These are phyloP conservation scores for Galeopsomyia nigrocyanea DNA, from an alignment of 2,888 invertebrate species.

Conservation along the genomic window DNA sequence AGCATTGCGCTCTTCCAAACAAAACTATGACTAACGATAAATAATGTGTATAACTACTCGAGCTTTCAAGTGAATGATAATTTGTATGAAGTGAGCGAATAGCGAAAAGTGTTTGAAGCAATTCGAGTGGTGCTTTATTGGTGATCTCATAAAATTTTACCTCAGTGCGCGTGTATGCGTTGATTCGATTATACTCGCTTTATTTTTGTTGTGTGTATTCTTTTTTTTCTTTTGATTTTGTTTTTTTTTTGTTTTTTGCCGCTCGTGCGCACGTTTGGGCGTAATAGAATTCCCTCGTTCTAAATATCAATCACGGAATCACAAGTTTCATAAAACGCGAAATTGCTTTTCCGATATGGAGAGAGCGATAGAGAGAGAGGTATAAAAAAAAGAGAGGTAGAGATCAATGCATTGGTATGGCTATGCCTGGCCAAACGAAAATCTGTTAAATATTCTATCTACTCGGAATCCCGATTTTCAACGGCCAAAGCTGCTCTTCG, in stretches of 20 bases:
- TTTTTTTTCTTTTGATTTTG: not conserved
- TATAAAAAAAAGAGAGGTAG: conserved; percentile 14
- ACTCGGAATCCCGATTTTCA: not conserved
- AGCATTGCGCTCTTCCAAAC: not conserved
- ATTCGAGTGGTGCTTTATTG: conserved; percentile 14
- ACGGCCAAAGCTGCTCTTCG: not conserved
- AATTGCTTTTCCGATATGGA: conserved; percentile 34
- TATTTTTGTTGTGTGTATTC: not conserved
- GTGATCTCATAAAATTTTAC: conserved; percentile 11
- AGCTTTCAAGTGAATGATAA: no score
- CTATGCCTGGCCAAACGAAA: conserved; percentile 10
- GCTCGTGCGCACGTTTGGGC: conserved; percentile 15
- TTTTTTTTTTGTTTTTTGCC: not conserved
- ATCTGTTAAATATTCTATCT: conserved; percentile 31
- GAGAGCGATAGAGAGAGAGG: no score
- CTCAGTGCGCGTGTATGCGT: conserved; percentile 1
- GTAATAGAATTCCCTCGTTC: conserved; percentile 23
- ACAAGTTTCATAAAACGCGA: conserved; percentile 30
- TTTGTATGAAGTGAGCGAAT: not conserved
- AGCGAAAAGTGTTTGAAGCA: not conserved
- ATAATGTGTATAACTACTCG: conserved; percentile 4
- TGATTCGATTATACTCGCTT: conserved; percentile 31
- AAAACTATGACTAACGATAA: conserved; percentile 28
- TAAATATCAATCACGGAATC: conserved; percentile 36
- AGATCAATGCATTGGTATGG: not conserved